Evolutionary conservation across 2,113 vertebrate species (phyloP).

Genomic region (Pelobates fuscus): DNA sequence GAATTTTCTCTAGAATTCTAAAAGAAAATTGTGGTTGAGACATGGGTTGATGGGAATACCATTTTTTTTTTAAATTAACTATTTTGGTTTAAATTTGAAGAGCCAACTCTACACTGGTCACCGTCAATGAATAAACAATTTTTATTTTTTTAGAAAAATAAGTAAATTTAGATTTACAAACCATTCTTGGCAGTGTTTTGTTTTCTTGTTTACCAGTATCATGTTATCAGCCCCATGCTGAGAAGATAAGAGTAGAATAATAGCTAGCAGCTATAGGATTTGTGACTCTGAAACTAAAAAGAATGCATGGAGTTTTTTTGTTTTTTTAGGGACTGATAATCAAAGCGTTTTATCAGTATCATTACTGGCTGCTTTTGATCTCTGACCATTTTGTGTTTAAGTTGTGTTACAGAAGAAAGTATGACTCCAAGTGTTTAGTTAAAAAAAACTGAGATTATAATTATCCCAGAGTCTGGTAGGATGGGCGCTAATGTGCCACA

Average conservation of each 20-base stretch:
- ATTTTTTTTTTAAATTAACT: no score
- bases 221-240: neutral
- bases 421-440: slow-evolving; percentile 33
- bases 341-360: neutral
- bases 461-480: slow-evolving; percentile 23
- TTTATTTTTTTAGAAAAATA: no score
- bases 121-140: no score
- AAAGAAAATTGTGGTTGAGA: no score
- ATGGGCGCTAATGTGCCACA: slow-evolving; percentile 6
- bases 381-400: neutral
- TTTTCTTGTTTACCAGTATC: neutral
- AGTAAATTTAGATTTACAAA: neutral
- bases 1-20: no score
- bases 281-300: neutral
- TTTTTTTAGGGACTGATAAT: neutral
- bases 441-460: slow-evolving; percentile 26
- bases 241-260: neutral
- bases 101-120: no score
- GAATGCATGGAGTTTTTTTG: neutral
- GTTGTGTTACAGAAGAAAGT: neutral
- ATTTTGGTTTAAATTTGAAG: no score
- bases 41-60: no score
- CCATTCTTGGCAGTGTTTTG: neutral
- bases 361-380: neutral
- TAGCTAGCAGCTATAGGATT: neutral